phyloP scores from a whole-genome alignment of 2,797 vertebrate genomes.

The Dromococcyx pavoninus region DNA sequence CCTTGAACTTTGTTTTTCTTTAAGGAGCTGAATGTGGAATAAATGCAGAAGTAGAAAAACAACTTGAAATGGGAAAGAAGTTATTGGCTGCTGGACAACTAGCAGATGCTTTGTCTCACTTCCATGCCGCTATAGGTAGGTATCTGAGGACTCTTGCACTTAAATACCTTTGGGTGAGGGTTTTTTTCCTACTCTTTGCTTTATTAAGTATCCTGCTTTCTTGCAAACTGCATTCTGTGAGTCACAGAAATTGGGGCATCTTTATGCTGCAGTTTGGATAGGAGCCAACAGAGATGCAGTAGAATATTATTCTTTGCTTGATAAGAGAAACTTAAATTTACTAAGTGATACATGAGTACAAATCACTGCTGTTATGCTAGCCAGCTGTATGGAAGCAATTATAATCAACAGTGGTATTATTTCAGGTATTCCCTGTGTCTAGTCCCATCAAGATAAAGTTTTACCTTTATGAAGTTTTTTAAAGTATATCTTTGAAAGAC shows the following conservation, averaged over 20 bases:
- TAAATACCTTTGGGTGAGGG: neutral
- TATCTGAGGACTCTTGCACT: constrained; percentile 11
- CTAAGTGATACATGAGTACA: neutral
- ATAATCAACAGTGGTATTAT: neutral
- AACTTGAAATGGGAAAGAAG: constrained; percentile 98
- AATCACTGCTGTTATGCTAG: neutral
- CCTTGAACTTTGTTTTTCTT: neutral
- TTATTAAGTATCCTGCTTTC: neutral
- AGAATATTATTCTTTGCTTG: neutral
- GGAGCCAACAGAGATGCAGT: neutral
- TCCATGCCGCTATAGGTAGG: constrained; percentile 94
- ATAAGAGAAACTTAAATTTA: neutral
- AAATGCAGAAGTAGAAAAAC: constrained; percentile 91
- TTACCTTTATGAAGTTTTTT: neutral
- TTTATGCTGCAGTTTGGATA: neutral
- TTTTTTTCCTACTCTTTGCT: neutral
- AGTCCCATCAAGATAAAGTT: neutral
- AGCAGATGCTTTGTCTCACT: constrained; percentile 95
- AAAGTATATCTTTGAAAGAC: neutral
- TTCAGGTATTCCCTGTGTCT: neutral
- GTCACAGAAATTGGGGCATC: neutral
- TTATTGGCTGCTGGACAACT: constrained; percentile 95
- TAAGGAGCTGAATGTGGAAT: constrained; percentile 89
- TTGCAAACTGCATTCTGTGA: neutral
- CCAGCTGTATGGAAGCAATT: neutral